Evolutionary conservation across 2,113 vertebrate species (phyloP).

Genomic region (Chlorocebus sabaeus): DNA sequence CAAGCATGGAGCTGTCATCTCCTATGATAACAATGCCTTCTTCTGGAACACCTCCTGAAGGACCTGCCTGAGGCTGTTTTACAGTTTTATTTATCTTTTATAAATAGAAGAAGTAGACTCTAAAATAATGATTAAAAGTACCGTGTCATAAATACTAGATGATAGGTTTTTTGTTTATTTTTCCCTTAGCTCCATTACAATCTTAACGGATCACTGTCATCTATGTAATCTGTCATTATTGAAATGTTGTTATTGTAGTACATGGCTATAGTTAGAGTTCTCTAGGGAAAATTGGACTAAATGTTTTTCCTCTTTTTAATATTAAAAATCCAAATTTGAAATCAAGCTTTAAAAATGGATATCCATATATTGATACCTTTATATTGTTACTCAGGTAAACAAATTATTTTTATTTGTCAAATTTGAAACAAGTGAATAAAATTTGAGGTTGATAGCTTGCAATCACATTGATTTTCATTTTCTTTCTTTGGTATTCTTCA

Average conservation of each 20-base stretch:
- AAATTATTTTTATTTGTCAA: conserved; percentile 71
- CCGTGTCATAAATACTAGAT: background rate
- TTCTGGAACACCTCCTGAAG: background rate
- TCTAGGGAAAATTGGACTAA: conserved; percentile 37
- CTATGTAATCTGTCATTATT: background rate
- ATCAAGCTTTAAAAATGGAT: conserved; percentile 38
- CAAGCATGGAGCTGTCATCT: background rate
- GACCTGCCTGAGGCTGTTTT: background rate
- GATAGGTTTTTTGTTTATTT: background rate
- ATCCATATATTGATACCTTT: background rate
- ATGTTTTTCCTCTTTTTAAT: background rate
- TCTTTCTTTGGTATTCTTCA: conserved; percentile 73
- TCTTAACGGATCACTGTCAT: background rate
- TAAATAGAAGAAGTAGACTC: background rate
- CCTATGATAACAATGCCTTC: background rate
- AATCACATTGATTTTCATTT: conserved; percentile 80
- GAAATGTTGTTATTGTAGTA: background rate
- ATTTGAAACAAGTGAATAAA: conserved; percentile 68
- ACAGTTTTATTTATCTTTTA: background rate
- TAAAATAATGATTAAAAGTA: background rate
- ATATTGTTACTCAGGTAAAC: conserved; percentile 45
- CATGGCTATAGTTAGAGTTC: background rate
- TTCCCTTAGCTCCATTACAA: background rate
- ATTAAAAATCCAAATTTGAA: conserved; percentile 50
- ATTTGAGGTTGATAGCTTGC: conserved; percentile 74